These are phyloP conservation scores for Heliornis fulica DNA, from an alignment of 2,113 vertebrate species.

Conservation along the genomic window DNA sequence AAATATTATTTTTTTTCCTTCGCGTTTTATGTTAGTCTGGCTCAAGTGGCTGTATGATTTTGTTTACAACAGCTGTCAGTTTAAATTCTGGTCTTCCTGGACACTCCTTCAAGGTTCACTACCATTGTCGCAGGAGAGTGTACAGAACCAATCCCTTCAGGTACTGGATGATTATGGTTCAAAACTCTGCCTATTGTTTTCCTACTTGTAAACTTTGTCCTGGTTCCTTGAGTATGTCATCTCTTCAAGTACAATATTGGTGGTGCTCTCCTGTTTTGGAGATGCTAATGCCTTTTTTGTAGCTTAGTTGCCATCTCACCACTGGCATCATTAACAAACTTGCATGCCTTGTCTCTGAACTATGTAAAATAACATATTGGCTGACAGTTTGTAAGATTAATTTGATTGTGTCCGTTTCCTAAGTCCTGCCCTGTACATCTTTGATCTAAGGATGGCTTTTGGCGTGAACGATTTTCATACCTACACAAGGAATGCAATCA, in stretches of 20 bases:
- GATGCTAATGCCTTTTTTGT: background rate
- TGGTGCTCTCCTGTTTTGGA: background rate
- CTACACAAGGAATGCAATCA: background rate
- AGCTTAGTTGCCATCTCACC: background rate
- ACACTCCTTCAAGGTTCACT: too few species aligned
- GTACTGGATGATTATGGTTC: rapidly evolving
- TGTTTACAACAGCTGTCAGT: background rate
- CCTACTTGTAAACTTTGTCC: background rate
- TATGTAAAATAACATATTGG: background rate
- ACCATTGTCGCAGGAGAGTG: background rate
- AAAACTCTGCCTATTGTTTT: background rate
- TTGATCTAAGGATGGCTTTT: background rate
- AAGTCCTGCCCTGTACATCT: rapidly evolving
- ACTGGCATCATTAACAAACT: background rate
- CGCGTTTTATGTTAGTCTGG: background rate
- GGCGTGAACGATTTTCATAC: background rate
- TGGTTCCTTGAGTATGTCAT: background rate
- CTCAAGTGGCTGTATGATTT: background rate
- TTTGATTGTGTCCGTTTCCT: background rate
- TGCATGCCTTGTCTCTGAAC: background rate
- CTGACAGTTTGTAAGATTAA: background rate
- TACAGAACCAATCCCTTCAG: background rate
- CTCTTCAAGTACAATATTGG: background rate
- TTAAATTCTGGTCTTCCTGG: background rate
- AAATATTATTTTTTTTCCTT: background rate